Conservation (phyloP, 2,113 vertebrate genomes). For the Bos indicus region DNA sequence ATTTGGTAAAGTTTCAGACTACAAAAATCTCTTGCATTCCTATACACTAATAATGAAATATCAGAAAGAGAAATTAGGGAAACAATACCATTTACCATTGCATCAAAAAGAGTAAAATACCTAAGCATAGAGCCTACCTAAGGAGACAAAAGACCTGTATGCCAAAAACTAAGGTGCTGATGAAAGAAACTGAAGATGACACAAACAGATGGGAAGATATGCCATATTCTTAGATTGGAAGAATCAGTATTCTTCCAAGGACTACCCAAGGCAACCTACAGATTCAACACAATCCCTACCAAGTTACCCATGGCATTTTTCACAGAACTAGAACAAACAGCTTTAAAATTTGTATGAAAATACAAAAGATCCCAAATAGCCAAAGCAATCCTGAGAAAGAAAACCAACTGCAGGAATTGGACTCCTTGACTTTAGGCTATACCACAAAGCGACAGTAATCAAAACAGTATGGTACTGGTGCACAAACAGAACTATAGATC, state of each 20-base stretch:
- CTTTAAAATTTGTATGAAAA: neutral
- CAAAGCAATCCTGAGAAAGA: neutral
- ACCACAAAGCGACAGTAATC: neutral
- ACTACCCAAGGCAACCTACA: neutral
- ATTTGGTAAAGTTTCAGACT: neutral
- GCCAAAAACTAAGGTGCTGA: neutral
- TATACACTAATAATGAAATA: neutral
- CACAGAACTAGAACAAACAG: neutral
- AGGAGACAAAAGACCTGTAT: neutral
- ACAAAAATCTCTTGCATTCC: neutral
- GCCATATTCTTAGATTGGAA: neutral
- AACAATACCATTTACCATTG: neutral
- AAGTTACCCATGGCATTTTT: neutral
- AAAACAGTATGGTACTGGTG: neutral
- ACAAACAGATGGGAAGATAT: neutral
- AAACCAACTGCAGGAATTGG: neutral
- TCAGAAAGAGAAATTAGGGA: neutral
- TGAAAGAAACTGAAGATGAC: neutral
- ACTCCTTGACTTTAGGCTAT: neutral
- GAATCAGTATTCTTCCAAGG: neutral
- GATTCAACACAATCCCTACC: neutral
- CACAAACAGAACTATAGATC: neutral
- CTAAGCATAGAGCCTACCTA: neutral
- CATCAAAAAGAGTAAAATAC: neutral
- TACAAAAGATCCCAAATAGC: neutral